Percentiles rank a stretch among this genome's conserved stretches.
phyloP scores from a whole-genome alignment of 2,113 vertebrate species.

The Phyllostomus hastatus region DNA sequence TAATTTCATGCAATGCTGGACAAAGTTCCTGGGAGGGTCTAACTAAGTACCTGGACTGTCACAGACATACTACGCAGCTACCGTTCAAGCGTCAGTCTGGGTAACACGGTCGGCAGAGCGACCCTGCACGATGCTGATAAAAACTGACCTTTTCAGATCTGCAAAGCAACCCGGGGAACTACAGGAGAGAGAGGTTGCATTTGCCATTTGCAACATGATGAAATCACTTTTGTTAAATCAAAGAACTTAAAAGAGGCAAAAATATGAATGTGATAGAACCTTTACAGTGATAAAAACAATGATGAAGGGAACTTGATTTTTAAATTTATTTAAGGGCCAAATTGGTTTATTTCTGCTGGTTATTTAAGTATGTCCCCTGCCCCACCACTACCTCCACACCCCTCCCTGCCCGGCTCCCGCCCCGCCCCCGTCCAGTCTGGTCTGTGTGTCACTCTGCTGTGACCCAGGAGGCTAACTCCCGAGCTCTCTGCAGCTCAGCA shows the following conservation, averaged over 20 bases:
- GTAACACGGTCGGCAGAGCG: background rate
- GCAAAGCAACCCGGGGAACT: background rate
- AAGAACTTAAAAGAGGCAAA: background rate
- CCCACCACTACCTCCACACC: background rate
- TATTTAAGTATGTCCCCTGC: background rate
- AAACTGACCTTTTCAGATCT: background rate
- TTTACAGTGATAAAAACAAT: background rate
- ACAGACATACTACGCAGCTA: background rate
- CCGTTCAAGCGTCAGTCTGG: background rate
- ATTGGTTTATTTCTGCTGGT: background rate
- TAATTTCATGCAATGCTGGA: background rate
- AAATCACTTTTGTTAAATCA: background rate
- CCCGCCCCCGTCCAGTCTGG: rapidly evolving
- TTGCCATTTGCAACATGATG: background rate
- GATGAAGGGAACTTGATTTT: background rate
- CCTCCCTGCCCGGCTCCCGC: background rate
- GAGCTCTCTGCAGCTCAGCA: background rate
- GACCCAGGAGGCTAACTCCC: background rate
- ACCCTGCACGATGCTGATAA: background rate
- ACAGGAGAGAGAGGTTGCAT: background rate
- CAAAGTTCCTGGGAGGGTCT: background rate
- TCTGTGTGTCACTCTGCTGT: background rate
- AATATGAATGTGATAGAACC: background rate
- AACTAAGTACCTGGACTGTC: no score
- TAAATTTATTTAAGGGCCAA: background rate